Percentiles rank a stretch among this genome's conserved stretches.
Evolutionary conservation across 2,888 invertebrate genomes (phyloP).

Genomic region (Agriopis marginaria): DNA sequence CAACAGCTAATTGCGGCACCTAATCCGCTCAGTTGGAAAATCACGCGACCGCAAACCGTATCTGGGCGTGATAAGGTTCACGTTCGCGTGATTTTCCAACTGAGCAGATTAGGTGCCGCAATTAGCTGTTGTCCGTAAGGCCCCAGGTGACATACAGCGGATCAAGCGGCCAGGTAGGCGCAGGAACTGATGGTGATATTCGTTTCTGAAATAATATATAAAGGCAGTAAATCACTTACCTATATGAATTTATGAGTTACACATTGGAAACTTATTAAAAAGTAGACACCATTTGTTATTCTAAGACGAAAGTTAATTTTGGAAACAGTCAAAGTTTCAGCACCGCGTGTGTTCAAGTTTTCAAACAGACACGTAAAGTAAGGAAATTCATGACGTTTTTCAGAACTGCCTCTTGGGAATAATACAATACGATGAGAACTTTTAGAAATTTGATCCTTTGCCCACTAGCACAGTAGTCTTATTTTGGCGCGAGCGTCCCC

Average conservation of each 20-base stretch:
- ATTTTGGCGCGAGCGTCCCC: neutral
- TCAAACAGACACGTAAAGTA: slow-evolving; percentile 1
- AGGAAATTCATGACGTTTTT: slow-evolving; percentile 1
- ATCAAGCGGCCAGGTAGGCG: too few relatives aligned
- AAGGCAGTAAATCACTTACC: neutral
- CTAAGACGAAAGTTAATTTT: slow-evolving; percentile 10
- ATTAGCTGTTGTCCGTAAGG: too few relatives aligned
- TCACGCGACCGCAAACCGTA: too few relatives aligned
- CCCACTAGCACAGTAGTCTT: neutral
- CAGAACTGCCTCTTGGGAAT: neutral
- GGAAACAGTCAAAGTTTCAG: neutral
- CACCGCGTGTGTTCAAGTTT: slow-evolving; percentile 10
- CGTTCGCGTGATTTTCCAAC: too few relatives aligned
- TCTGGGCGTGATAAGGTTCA: too few relatives aligned
- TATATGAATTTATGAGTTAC: neutral
- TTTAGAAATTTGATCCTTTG: slow-evolving; percentile 11
- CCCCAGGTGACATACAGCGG: too few relatives aligned
- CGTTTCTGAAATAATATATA: neutral
- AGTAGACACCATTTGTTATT: slow-evolving; percentile 3
- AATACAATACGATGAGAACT: slow-evolving; percentile 9
- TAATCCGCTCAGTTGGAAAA: too few relatives aligned
- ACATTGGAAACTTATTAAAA: slow-evolving; percentile 4
- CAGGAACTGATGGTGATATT: neutral
- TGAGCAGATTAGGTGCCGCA: too few relatives aligned
- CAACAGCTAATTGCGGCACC: too few relatives aligned